Conservation (phyloP, 2,888 invertebrate genomes). For the Galerucella pusilla region DNA sequence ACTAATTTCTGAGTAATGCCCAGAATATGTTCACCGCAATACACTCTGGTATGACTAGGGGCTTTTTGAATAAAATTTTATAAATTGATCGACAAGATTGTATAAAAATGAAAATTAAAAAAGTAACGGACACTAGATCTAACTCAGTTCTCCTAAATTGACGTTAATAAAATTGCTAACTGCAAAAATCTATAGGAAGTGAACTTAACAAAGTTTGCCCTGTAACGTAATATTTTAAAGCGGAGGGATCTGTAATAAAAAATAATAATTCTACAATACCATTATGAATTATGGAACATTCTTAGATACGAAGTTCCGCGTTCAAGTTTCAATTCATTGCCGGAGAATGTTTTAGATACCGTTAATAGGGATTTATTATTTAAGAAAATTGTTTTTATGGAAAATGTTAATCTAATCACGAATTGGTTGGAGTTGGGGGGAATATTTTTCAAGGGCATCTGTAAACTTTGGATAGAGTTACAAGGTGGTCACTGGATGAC, state of each 20-base stretch:
- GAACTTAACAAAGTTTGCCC: constrained; percentile 39
- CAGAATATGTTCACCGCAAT: too few species aligned
- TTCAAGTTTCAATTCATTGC: constrained; percentile 13
- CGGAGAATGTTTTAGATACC: neutral
- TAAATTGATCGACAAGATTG: too few species aligned
- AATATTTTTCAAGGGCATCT: too few species aligned
- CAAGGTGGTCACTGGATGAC: too few species aligned
- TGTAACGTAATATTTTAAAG: constrained; percentile 35
- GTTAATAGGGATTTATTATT: neutral
- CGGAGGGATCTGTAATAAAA: constrained; percentile 23
- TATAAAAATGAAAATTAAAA: too few species aligned
- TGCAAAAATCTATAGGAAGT: constrained; percentile 43
- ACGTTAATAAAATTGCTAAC: constrained; percentile 31
- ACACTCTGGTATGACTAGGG: too few species aligned
- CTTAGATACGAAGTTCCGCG: constrained; percentile 21
- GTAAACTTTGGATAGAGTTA: too few species aligned
- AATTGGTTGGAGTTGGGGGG: too few species aligned
- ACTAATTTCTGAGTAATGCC: too few species aligned
- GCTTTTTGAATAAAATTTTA: neutral
- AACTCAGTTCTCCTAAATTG: constrained; percentile 16
- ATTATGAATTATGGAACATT: constrained; percentile 32
- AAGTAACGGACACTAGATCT: too few species aligned
- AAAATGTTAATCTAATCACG: too few species aligned
- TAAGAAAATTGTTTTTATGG: too few species aligned
- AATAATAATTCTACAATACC: constrained; percentile 30